Evolutionary conservation across 2,888 invertebrate genomes (phyloP), one percentile per base, ranked within the genome.

Genomic region (Rhyacophila evoluta): DNA sequence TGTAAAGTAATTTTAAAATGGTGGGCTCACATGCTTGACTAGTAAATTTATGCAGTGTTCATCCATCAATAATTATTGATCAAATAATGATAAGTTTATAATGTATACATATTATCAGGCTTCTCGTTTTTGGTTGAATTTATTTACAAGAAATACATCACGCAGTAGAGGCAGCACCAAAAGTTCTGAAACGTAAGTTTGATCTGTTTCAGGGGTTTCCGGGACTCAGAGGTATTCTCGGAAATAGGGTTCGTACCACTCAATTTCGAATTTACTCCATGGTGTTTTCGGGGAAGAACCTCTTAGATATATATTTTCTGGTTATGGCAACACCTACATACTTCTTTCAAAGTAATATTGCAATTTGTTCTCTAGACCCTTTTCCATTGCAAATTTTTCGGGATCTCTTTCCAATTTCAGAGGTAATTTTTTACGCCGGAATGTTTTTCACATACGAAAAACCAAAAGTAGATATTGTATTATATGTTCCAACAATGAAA

Each of bases 191-290:
- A 36, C 71, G 75, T 76, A 72, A 82, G 76, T 83, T 83, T 85
- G 83, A 85, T 89, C 86, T 89, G 87, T 90, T 90, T 84, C 89
- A 89, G 89, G 91, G 91, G 84, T 86, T 86, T 84, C 86, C 87
- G 83, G 91, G 91, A 85, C 85, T 87, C 83, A 87, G 89, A 85
- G 91, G 91, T 85, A 89, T 86, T 86, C 90, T 90, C 86, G 91
- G 91, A 87, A 90, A 89, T 87, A 89, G 89, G 90, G 90, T 90
- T 88, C 87, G 89, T 89, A 77, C 68, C 69, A 75, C 74, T 74
- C 74, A 74, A 78, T 78, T 74, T 72, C 69, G 12, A 67, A 38
- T 72, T 69, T 69, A 15, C 69, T 28, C 29, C 12, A 29, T 12
- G 69, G 28, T 69, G 29, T 69, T 69, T 28, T 69, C 29, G 19